Evolutionary conservation across 2,888 invertebrate genomes (phyloP), one percentile per base, ranked within the genome.

Genomic region (Aproaerema taeniolella): DNA sequence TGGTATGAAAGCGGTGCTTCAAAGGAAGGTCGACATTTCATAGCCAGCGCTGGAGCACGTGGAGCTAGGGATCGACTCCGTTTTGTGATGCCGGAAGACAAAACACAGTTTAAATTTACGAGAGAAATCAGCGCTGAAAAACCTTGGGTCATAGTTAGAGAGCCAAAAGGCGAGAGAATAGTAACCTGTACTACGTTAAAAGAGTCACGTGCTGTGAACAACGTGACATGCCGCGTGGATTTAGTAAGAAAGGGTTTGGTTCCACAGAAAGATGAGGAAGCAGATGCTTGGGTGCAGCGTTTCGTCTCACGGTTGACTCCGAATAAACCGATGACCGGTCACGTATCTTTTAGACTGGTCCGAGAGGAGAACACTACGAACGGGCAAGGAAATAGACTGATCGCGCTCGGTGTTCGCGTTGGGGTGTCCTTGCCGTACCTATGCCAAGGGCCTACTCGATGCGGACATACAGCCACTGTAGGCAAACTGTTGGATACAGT

Each of bases 151-250:
- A 90, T 94, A 12, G 89, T 95, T 6, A 90, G 92, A 39, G 93
- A 95, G 61, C 89, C 93, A 2, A 91, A 91, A 39, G 93, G 93
- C 10, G 92, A 92, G 53, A 93, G 92, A 54, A 92, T 91, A 58
- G 87, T 95, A 38, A 95, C 95, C 12, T 95, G 95, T 58, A 95
- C 95, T 1, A 95, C 95, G 0, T 85, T 95, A 30, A 93, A 93
- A 64, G 92, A 93, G 42, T 93, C 94, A 1, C 88, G 89, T 33
- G 91, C 95, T 1, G 91, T 94, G 26, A 93, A 94, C 38, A 95
- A 95, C 61, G 93, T 95, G 13, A 92, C 93, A 2, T 95, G 95
- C 55, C 88, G 91, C 3, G 89, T 94, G 31, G 92, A 94, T 56
- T 79, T 89, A 34, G 87, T 88, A 25, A 88, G 87, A 25, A 91